phyloP scores from a whole-genome alignment of 64 coral and sea anemone genomes.

The Actinia tenebrosa region DNA sequence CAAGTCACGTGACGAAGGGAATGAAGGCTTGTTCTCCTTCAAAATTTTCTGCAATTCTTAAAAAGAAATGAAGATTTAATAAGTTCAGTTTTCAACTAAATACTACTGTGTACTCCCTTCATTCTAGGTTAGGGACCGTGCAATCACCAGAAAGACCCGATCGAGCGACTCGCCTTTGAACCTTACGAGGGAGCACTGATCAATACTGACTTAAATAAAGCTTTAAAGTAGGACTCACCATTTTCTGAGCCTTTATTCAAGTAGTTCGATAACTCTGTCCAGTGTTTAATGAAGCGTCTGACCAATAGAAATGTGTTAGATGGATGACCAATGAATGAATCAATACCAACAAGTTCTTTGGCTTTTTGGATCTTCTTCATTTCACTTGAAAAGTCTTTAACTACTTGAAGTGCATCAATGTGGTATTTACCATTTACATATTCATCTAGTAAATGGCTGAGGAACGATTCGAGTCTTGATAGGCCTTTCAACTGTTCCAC shows the following conservation, averaged over 20 bases:
- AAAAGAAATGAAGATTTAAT: background rate
- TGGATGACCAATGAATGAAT: conserved; percentile 41
- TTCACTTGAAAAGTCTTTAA: conserved; percentile 34
- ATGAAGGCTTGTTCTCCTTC: conserved; percentile 29
- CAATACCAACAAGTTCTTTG: conserved; percentile 7
- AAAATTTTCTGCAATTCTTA: conserved; percentile 40
- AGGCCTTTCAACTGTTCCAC: conserved; percentile 44
- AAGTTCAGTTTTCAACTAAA: background rate
- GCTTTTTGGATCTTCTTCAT: conserved; percentile 16
- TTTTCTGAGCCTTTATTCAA: conserved; percentile 25
- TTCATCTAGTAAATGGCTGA: conserved; percentile 15
- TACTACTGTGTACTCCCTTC: background rate
- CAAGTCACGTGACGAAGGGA: conserved; percentile 68
- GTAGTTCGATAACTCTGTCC: conserved; percentile 32
- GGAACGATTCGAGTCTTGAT: conserved; percentile 21
- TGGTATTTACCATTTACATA: conserved; percentile 16
- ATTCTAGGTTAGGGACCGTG: too few species aligned
- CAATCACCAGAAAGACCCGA: too few species aligned
- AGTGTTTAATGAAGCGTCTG: conserved; percentile 46
- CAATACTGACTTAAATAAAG: background rate
- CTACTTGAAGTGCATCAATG: background rate
- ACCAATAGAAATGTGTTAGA: conserved; percentile 45
- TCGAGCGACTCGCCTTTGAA: too few species aligned
- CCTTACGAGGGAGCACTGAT: background rate
- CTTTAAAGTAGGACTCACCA: conserved; percentile 1